Evolutionary conservation across 2,113 vertebrate genomes (phyloP).

Genomic region (Heterocephalus glaber): DNA sequence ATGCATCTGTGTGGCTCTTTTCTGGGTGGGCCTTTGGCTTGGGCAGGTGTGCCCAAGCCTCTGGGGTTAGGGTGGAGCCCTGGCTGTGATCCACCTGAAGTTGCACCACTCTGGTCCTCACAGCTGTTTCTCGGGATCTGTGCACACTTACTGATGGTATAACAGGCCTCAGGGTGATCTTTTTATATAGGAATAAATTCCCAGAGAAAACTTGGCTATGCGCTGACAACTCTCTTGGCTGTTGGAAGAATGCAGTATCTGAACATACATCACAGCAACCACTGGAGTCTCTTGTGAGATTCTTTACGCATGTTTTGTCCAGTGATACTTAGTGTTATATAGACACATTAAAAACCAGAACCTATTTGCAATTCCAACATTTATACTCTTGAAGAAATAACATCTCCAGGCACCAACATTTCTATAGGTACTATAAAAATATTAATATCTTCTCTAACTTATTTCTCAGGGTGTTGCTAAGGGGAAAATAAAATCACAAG

Average conservation of each 20-base stretch:
- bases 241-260: background rate
- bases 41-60: too few relatives aligned
- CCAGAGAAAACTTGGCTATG: background rate
- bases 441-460: background rate
- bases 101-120: too few relatives aligned
- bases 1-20: too few relatives aligned
- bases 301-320: background rate
- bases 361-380: background rate
- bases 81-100: too few relatives aligned
- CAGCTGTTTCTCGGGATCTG: too few relatives aligned
- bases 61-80: too few relatives aligned
- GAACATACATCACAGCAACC: background rate
- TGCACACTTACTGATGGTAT: too few relatives aligned
- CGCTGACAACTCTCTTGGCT: background rate
- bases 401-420: background rate
- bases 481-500: background rate
- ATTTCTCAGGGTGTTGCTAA: background rate
- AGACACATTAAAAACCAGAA: background rate
- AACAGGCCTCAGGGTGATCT: background rate
- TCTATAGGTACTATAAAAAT: background rate
- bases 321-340: background rate
- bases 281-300: background rate
- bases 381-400: background rate
- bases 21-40: too few relatives aligned
- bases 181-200: background rate